Evolutionary conservation across 1,140 invertebrate genomes (phyloP).

Genomic region (Alviniconcha marisindica): DNA sequence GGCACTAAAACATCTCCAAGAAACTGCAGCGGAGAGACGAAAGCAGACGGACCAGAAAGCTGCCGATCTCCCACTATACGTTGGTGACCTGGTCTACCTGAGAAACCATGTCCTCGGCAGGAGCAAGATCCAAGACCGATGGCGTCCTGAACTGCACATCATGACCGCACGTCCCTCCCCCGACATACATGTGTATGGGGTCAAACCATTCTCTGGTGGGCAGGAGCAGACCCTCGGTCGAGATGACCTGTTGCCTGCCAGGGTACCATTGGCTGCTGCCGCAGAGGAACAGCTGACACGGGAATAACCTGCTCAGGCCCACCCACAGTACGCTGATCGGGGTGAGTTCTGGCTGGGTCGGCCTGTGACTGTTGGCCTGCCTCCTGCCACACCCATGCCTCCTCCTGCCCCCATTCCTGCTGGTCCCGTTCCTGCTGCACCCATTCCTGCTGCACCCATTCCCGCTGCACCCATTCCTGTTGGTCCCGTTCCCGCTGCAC

Average conservation of each 20-base stretch:
- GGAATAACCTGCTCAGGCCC: no score
- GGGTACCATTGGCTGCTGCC: conserved; percentile 34
- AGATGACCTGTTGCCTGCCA: conserved; percentile 37
- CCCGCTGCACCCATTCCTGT: no score
- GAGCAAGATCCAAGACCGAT: conserved; percentile 27
- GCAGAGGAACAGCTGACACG: no score
- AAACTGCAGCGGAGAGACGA: background rate
- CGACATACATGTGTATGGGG: background rate
- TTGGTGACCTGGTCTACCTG: background rate
- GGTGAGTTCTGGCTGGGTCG: no score
- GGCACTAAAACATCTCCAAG: background rate
- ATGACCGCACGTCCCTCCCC: background rate
- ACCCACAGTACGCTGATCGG: no score
- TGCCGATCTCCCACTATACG: background rate
- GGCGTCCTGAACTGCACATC: background rate
- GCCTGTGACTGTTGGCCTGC: no score
- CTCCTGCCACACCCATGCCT: no score
- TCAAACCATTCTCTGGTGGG: background rate
- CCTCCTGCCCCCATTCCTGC: no score
- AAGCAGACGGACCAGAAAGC: background rate
- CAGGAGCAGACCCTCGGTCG: background rate
- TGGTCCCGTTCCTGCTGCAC: no score
- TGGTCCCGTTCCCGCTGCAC: no score
- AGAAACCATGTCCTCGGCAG: background rate
- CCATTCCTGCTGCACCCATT: no score